Evolutionary conservation across 2,113 vertebrate species (phyloP), one percentile per base, ranked within the genome.

Genomic region (Tetrao urogallus): DNA sequence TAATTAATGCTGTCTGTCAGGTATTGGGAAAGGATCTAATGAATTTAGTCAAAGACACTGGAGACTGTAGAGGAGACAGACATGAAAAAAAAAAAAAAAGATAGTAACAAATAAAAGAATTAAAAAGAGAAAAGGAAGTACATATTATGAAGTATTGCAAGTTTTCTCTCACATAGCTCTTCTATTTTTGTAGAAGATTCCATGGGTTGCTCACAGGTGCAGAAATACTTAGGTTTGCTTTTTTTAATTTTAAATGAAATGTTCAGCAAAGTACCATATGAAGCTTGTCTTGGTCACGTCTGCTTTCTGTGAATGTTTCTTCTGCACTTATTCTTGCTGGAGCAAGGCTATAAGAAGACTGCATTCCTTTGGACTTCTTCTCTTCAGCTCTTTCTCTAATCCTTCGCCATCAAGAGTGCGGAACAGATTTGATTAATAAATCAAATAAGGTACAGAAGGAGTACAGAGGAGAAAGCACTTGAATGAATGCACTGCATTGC

Each of bases 341-440:
- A 54, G 14, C 21, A 40, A 38, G 91, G n/a, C 30, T 57, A 4
- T 11, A 13, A 19, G 42, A 82, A 58, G 34, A 9, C 30, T 85
- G n/a, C 30, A 8, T 8, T 63, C 17, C 30, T 48, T 48, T 77
- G 34, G 54, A 27, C 54, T 78, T 12, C 15, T 74, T 70, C 73
- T 70, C 48, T 56, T 67, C 56, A 57, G 4, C 14, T 54, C 19
- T 36, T 34, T 54, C 30, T 82, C 34, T 61, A 82, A 78, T 71
- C 27, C 50, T 75, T 85, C 80, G 58, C 61, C 25, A 77, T 75
- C 30, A 38, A n/a, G 27, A 70, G 10, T 28, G 34, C 25, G 8
- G 65, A 52, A 36, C 20, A 57, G 79, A 85, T 8, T 52, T 73
- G 8, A 78, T 82, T 81, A 85, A 73, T 75, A 73, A 74, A 63